Evolutionary conservation across 2,113 vertebrate genomes (phyloP).

Genomic region (Erythrolamprus reginae): DNA sequence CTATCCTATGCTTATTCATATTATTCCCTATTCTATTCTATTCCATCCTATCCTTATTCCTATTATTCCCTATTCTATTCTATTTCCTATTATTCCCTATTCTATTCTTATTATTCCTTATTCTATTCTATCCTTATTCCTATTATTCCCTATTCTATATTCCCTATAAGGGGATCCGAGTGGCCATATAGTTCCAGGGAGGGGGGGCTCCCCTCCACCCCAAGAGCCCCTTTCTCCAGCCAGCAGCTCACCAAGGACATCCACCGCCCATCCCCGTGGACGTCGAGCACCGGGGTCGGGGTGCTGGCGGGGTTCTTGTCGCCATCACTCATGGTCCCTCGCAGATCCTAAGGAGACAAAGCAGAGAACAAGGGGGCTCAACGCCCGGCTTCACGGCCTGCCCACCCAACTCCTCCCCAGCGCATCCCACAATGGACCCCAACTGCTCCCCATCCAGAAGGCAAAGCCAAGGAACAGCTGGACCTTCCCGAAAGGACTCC

Average conservation of each 20-base stretch:
- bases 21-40: too few relatives aligned
- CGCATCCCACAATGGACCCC: background rate
- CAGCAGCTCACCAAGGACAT: slow-evolving; percentile 80
- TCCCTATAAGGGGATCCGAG: background rate
- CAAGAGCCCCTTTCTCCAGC: background rate
- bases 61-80: too few relatives aligned
- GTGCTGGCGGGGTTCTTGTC: slow-evolving; percentile 81
- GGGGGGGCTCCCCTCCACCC: background rate
- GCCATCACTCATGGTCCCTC: slow-evolving; percentile 70
- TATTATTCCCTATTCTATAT: too few relatives aligned
- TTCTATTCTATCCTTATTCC: too few relatives aligned
- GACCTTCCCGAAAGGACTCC: background rate
- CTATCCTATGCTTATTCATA: too few relatives aligned
- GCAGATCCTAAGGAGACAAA: background rate
- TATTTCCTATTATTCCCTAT: too few relatives aligned
- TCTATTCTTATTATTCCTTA: too few relatives aligned
- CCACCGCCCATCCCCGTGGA: slow-evolving; percentile 85
- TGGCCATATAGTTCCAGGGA: background rate
- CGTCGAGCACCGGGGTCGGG: slow-evolving; percentile 74
- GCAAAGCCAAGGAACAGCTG: background rate
- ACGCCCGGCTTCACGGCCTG: background rate
- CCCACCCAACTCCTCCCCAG: background rate
- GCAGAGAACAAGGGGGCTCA: background rate
- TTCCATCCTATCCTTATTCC: too few relatives aligned
- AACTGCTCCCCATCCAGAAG: background rate